Evolutionary conservation across 2,888 invertebrate species (phyloP).

Genomic region (Cataglyphis rosenhaueri): DNA sequence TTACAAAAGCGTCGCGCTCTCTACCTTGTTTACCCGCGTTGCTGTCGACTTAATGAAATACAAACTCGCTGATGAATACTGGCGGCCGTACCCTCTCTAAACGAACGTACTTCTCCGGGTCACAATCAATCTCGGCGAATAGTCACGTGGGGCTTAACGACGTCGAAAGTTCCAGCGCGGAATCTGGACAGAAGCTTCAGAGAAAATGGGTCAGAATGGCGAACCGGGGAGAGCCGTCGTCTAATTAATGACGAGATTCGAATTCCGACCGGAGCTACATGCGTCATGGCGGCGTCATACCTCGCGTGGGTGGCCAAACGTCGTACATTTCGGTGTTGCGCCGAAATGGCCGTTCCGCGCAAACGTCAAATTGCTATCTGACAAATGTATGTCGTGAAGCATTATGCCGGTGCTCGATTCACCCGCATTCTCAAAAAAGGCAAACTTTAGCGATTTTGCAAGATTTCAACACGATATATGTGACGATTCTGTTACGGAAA

Average conservation of each 20-base stretch:
- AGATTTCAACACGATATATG: not conserved
- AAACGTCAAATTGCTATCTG: constrained; percentile 20
- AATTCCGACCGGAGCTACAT: constrained; percentile 58
- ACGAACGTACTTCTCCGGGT: constrained; percentile 30
- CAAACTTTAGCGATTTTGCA: not conserved
- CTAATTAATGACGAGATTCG: constrained; percentile 69
- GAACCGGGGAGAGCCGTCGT: constrained; percentile 32
- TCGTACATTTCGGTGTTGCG: constrained; percentile 26
- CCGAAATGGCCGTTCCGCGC: constrained; percentile 20
- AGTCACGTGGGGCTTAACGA: constrained; percentile 39
- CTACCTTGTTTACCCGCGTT: constrained; percentile 22
- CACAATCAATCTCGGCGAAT: constrained; percentile 37
- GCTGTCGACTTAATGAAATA: constrained; percentile 44
- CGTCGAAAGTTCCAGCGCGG: constrained; percentile 31
- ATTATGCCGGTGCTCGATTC: not conserved
- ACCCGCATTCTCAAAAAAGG: not conserved
- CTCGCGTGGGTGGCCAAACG: constrained; percentile 19
- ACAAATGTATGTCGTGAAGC: not conserved
- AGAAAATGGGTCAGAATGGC: constrained; percentile 45
- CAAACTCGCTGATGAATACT: constrained; percentile 29
- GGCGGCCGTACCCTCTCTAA: constrained; percentile 4
- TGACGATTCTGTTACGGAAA: not conserved
- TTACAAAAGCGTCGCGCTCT: constrained; percentile 36
- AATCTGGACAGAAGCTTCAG: constrained; percentile 10
- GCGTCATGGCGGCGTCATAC: constrained; percentile 16